A percentile compares a stretch with the other conserved stretches of the same genome.
Conservation (phyloP, 2,888 invertebrate genomes). For the Brachypalpus laphriformis region DNA sequence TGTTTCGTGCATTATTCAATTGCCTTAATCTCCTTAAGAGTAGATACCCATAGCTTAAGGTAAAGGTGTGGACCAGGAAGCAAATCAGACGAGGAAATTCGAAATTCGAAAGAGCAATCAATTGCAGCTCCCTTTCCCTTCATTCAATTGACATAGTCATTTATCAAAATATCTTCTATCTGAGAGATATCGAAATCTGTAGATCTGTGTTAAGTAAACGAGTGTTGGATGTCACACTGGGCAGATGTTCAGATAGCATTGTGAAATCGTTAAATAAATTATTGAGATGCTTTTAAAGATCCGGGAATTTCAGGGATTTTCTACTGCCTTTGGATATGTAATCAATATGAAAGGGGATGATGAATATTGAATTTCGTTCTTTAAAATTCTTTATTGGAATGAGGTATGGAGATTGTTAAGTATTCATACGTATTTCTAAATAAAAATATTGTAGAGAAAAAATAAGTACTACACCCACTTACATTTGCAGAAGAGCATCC, state of each 20-base stretch:
- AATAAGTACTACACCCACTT: too few relatives aligned
- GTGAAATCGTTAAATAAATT: constrained; percentile 45
- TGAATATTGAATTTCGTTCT: neutral
- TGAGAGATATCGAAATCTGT: constrained; percentile 27
- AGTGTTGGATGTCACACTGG: constrained; percentile 24
- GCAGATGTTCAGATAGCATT: constrained; percentile 15
- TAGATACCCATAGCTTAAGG: neutral
- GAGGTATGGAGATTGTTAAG: too few relatives aligned
- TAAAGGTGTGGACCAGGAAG: neutral
- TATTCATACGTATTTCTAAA: too few relatives aligned
- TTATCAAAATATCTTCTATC: constrained; percentile 66
- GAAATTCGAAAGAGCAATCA: constrained; percentile 28
- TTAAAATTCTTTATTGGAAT: too few relatives aligned
- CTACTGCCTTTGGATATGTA: neutral
- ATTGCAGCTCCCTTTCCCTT: constrained; percentile 21
- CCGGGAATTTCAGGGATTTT: neutral
- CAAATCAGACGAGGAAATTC: too few relatives aligned
- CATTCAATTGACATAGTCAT: constrained; percentile 55
- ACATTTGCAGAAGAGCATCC: too few relatives aligned
- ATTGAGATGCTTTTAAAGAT: constrained; percentile 22
- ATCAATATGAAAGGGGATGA: neutral
- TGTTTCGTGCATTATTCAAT: constrained; percentile 60
- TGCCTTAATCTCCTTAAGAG: constrained; percentile 16
- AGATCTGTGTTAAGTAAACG: constrained; percentile 45
- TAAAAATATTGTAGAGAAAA: too few relatives aligned